phyloP scores from a whole-genome alignment of 2,797 vertebrate species.

The Meriones psammophilus region DNA sequence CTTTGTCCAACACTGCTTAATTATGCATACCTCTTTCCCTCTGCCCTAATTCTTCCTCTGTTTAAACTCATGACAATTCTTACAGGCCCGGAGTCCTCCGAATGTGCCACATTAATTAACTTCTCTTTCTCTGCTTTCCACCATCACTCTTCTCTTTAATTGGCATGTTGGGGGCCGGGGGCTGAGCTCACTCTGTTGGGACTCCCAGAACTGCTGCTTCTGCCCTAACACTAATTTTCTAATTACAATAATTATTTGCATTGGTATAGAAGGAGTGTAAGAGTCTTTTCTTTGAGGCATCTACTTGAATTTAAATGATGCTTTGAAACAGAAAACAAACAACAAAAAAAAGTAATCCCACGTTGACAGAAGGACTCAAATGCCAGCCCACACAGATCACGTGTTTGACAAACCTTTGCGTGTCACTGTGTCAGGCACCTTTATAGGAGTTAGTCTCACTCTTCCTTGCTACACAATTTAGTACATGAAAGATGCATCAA shows the following conservation, averaged over 20 bases:
- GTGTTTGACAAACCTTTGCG: neutral
- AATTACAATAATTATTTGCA: neutral
- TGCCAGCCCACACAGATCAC: neutral
- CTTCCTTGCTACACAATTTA: neutral
- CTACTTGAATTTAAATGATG: constrained; percentile 23
- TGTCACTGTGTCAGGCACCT: neutral
- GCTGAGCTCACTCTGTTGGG: neutral
- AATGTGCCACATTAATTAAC: neutral
- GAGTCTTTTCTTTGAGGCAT: neutral
- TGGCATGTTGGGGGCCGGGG: neutral
- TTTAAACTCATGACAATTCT: neutral
- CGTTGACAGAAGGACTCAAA: neutral
- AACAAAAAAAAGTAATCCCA: neutral
- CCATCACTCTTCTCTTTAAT: neutral
- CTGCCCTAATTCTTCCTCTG: neutral
- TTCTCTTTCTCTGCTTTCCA: neutral
- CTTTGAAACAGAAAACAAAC: neutral
- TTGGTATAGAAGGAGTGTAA: neutral
- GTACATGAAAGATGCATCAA: neutral
- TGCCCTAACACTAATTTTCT: neutral
- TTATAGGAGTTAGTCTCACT: constrained; percentile 9
- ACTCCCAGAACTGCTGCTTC: neutral
- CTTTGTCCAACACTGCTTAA: neutral
- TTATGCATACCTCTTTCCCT: neutral
- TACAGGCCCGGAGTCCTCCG: neutral